These are phyloP conservation scores for Serinus canaria DNA, from an alignment of 2,113 vertebrate species.

Conservation along the genomic window DNA sequence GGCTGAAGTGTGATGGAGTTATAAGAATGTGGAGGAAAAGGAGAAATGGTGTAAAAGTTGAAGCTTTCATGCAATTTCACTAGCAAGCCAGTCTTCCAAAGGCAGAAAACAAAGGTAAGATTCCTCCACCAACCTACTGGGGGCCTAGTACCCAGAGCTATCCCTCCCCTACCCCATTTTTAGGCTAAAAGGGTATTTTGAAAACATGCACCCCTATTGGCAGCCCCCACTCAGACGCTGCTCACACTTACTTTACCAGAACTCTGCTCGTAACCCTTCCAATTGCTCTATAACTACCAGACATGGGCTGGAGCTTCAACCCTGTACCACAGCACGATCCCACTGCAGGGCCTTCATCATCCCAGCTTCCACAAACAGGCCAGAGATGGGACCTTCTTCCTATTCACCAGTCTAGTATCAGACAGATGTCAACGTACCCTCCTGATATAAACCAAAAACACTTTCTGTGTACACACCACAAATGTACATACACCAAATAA, in stretches of 20 bases:
- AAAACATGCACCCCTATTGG: constrained; percentile 40
- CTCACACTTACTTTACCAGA: constrained; percentile 68
- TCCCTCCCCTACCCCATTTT: not conserved
- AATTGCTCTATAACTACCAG: constrained; percentile 67
- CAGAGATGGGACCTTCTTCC: constrained; percentile 67
- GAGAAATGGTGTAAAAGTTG: not conserved
- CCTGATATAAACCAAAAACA: constrained; percentile 68
- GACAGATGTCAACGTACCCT: constrained; percentile 62
- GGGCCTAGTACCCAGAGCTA: not conserved
- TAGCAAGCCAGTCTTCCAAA: constrained; percentile 48
- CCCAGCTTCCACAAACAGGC: constrained; percentile 65
- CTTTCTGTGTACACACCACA: constrained; percentile 60
- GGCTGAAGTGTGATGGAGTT: constrained; percentile 5
- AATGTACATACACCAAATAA: constrained; percentile 47
- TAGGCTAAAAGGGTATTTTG: not conserved
- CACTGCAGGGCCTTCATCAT: constrained; percentile 67
- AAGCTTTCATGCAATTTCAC: constrained; percentile 60
- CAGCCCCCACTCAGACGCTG: not conserved
- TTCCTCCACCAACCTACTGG: constrained; percentile 14
- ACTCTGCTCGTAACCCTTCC: constrained; percentile 65
- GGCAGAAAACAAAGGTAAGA: constrained; percentile 31
- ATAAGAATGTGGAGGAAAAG: not conserved
- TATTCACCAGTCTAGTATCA: constrained; percentile 67
- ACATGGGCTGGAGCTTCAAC: constrained; percentile 67
- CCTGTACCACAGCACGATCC: constrained; percentile 59